phyloP scores from a whole-genome alignment of 2,797 vertebrate species.

The Diceros bicornis region DNA sequence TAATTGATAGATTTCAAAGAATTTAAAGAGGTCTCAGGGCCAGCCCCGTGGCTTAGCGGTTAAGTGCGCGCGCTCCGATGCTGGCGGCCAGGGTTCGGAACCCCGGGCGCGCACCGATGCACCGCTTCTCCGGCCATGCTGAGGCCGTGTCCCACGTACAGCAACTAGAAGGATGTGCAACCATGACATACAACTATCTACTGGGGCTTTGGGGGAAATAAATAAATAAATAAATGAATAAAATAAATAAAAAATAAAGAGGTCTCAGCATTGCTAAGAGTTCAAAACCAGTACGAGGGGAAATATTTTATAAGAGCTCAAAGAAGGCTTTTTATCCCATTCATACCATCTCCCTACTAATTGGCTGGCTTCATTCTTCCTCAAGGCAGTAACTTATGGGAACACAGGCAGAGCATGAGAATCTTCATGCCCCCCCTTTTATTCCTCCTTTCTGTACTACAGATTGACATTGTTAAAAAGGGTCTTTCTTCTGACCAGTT shows the following conservation, averaged over 20 bases:
- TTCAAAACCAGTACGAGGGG: background rate
- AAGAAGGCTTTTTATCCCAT: background rate
- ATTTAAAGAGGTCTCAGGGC: background rate
- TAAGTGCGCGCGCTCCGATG: too few relatives aligned
- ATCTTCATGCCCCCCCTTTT: background rate
- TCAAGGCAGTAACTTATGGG: background rate
- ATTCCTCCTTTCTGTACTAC: background rate
- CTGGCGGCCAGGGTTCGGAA: too few relatives aligned
- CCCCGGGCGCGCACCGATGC: too few relatives aligned
- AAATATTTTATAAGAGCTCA: constrained; percentile 42
- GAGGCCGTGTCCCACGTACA: too few relatives aligned
- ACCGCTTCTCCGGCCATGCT: too few relatives aligned
- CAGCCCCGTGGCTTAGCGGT: too few relatives aligned
- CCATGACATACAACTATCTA: too few relatives aligned
- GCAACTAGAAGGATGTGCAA: too few relatives aligned
- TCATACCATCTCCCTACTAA: background rate
- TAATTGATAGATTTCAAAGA: background rate
- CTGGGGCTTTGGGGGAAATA: too few relatives aligned
- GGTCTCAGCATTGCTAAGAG: background rate
- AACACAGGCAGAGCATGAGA: background rate
- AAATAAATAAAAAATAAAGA: too few relatives aligned
- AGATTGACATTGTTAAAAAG: background rate
- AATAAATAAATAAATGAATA: too few relatives aligned
- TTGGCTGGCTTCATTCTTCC: background rate
- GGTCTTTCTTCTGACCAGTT: background rate